These are phyloP conservation scores for Bombus fervidus DNA, from an alignment of 1,140 invertebrate species.

Conservation along the genomic window DNA sequence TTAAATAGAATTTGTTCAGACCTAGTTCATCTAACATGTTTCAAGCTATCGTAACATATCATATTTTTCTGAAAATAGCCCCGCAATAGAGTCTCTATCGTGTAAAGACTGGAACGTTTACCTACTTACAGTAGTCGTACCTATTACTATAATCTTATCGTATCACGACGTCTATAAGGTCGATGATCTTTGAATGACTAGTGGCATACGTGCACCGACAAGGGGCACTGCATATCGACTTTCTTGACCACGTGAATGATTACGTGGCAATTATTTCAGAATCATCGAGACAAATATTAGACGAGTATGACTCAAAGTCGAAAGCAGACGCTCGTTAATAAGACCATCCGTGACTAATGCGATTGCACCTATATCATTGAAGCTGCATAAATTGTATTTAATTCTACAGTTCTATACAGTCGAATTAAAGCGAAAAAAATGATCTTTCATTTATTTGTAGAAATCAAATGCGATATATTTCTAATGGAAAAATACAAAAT, in stretches of 20 bases:
- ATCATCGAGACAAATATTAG: conserved; percentile 15
- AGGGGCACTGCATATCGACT: conserved; percentile 7
- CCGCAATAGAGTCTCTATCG: neutral
- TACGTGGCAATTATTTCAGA: conserved; percentile 28
- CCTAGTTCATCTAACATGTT: too few species aligned
- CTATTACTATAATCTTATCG: conserved; percentile 55
- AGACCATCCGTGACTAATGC: neutral
- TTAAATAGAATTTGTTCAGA: too few species aligned
- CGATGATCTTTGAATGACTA: conserved; percentile 50
- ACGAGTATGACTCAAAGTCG: neutral
- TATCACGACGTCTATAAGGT: conserved; percentile 54
- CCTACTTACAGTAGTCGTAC: conserved; percentile 48
- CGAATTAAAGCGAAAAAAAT: neutral
- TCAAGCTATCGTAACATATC: neutral
- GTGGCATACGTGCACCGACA: conserved; percentile 6
- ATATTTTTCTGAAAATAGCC: conserved; percentile 6
- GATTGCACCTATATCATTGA: neutral
- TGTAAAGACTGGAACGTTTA: conserved; percentile 43
- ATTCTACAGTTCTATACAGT: neutral
- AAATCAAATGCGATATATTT: neutral
- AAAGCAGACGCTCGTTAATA: too few species aligned
- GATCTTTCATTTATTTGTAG: neutral
- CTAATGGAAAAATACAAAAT: too few species aligned
- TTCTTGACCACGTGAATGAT: conserved; percentile 22
- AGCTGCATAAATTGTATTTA: neutral